Percentiles rank a stretch among this genome's conserved stretches.
Conservation (phyloP, 1,140 invertebrate genomes). For the Asbolus verrucosus region DNA sequence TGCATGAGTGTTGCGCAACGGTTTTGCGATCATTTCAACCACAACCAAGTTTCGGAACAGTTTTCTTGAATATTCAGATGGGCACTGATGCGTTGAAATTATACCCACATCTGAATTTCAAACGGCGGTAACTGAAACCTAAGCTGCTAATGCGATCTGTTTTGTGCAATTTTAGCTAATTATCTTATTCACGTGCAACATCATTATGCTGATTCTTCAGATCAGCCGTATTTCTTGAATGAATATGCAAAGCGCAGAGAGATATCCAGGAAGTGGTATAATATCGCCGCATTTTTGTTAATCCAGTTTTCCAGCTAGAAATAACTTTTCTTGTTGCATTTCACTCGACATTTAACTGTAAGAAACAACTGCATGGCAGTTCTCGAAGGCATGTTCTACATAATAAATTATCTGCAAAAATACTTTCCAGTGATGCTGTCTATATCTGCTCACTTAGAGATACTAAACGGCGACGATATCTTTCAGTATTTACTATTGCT, state of each 20-base stretch:
- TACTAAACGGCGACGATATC: too few species aligned
- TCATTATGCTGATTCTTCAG: neutral
- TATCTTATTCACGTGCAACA: conserved; percentile 13
- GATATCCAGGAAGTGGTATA: too few species aligned
- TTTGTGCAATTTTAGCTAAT: neutral
- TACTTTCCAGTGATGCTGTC: neutral
- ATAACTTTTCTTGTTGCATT: conserved; percentile 8
- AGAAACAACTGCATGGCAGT: neutral
- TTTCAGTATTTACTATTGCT: too few species aligned
- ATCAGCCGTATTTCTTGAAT: too few species aligned
- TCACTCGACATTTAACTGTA: neutral
- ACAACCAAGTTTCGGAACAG: neutral
- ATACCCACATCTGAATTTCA: neutral
- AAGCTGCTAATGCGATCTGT: conserved; percentile 1
- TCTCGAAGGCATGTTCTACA: neutral
- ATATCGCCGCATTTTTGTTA: too few species aligned
- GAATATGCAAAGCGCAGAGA: too few species aligned
- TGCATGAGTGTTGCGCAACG: neutral
- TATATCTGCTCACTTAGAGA: conserved; percentile 1
- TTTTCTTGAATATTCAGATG: conserved; percentile 31
- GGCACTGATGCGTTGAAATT: conserved; percentile 29
- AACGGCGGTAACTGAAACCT: neutral
- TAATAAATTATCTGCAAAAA: too few species aligned
- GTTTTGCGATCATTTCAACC: neutral
- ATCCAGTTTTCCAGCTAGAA: too few species aligned